A percentile compares a stretch with the other conserved stretches of the same genome.
Evolutionary conservation across 2,113 vertebrate genomes (phyloP).

Genomic region (Sphaerodactylus townsendi): DNA sequence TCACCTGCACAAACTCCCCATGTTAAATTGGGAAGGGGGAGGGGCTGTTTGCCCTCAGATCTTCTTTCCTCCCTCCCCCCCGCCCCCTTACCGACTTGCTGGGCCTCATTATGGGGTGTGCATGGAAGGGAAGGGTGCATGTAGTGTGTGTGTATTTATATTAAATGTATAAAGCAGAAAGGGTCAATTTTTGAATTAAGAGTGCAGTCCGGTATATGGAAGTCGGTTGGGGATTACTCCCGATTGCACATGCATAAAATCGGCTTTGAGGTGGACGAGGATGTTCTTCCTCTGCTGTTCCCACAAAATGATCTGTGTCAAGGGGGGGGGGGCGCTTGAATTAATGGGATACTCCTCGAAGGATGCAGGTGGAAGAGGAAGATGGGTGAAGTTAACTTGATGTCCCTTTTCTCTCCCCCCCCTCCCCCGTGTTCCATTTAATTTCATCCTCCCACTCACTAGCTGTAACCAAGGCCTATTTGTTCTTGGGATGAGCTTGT

Average conservation of each 20-base stretch:
- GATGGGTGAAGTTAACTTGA: background rate
- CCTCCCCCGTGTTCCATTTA: background rate
- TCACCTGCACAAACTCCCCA: background rate
- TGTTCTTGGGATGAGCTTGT: background rate
- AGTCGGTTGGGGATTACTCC: background rate
- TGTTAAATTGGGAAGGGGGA: background rate
- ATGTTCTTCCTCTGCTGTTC: background rate
- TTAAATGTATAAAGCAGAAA: background rate
- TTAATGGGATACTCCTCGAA: background rate
- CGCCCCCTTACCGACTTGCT: background rate
- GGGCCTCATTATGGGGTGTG: conserved; percentile 22
- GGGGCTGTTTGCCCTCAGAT: background rate
- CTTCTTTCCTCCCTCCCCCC: background rate
- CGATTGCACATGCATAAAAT: background rate
- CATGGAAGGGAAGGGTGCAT: conserved; percentile 20
- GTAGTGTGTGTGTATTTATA: too few relatives aligned
- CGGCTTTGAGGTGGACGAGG: background rate
- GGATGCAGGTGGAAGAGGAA: conserved; percentile 9
- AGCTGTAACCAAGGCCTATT: background rate
- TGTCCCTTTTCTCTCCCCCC: too few relatives aligned
- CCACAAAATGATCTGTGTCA: background rate
- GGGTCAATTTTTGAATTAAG: background rate
- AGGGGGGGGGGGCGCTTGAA: background rate
- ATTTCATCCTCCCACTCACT: background rate
- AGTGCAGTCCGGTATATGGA: background rate